Percentiles rank a stretch among this genome's conserved stretches.
Evolutionary conservation across 2,113 vertebrate species (phyloP).

Genomic region (Gila orcuttii): DNA sequence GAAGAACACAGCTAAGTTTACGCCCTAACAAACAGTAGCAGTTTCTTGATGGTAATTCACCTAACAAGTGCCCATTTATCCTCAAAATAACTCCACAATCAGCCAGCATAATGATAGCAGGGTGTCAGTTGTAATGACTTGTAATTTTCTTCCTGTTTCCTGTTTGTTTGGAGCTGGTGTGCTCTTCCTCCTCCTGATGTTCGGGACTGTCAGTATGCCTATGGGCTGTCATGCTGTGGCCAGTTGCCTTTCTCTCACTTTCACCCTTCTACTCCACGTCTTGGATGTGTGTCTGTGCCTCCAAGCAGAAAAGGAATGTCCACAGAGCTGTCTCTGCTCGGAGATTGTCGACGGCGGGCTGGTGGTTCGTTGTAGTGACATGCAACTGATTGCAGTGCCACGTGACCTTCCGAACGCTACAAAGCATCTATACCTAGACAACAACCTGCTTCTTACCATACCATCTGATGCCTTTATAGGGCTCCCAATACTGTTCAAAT

Average conservation of each 20-base stretch:
- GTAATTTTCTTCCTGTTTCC: slow-evolving; percentile 21
- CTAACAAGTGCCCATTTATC: slow-evolving; percentile 11
- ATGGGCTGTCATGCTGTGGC: not conserved
- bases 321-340: slow-evolving; percentile 39
- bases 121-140: slow-evolving; percentile 44
- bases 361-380: slow-evolving; percentile 46
- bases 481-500: slow-evolving; percentile 65
- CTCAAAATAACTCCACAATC: slow-evolving; percentile 39
- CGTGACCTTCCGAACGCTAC: slow-evolving; percentile 77
- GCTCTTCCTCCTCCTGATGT: slow-evolving; percentile 12
- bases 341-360: slow-evolving; percentile 1
- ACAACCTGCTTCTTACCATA: slow-evolving; percentile 80
- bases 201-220: not conserved
- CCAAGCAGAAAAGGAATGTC: not conserved
- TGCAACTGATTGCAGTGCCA: slow-evolving; percentile 54
- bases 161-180: slow-evolving; percentile 15
- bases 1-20: not conserved
- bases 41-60: slow-evolving; percentile 29
- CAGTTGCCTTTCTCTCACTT: slow-evolving; percentile 15
- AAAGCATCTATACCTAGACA: slow-evolving; percentile 83
- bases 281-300: not conserved
- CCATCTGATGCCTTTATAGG: slow-evolving; percentile 78
- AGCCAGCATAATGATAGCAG: slow-evolving; percentile 24
- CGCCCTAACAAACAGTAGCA: not conserved
- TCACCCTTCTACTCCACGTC: not conserved